Base-by-base conservation (phyloP, 64 coral and sea anemone species). In the Stichodactyla helianthus region DNA sequence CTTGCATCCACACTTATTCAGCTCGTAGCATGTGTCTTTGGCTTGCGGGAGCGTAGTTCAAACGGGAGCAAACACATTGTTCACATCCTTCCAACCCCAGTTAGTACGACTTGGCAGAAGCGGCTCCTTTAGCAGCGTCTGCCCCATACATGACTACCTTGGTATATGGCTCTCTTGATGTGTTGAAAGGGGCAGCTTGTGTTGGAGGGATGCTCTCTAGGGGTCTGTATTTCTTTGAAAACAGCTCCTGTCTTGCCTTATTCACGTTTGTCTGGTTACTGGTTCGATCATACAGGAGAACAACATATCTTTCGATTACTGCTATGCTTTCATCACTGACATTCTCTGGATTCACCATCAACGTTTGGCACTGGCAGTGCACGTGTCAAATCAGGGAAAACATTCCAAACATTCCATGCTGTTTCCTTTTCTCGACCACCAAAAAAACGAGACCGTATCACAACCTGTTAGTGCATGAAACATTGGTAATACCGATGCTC, bases 1-100 rank as follows among this genome's bases (percentile, higher is more conserved):
- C 67, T 79, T 78, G 55, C 86, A 88, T 13, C 71, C 71, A 88
- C 86, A 89, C 61, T 53, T 18, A 68, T 82, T 89, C 53, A 89
- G 79, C 52, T 89, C 87, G 31, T 35, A 35, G 31, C 31, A 35
- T 2, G 31, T 35, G 31, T 35, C 31, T 35, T 35, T 35, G 31
- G 58, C 87, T 82, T 89, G 87, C 16, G 87, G 70, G 9, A 89
- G 78, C 18, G 87, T 62, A 52, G 78, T 89, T 77, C 91, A 93
- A 55, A 79, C 5, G 14, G 92, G 92, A 14, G 18, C 20, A 88
- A 84, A 93, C 13, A 53, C 6, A 12, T 62, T 35, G 52, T 50
- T 63, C 13, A 57, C 82, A 81, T 88, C n/a, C 63, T 56, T 79
- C 85, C 85, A 92, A 16, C 85, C 85, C 90, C 85, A 92, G 44